phyloP scores from a whole-genome alignment of 2,113 vertebrate genomes.

The Percina caprodes region DNA sequence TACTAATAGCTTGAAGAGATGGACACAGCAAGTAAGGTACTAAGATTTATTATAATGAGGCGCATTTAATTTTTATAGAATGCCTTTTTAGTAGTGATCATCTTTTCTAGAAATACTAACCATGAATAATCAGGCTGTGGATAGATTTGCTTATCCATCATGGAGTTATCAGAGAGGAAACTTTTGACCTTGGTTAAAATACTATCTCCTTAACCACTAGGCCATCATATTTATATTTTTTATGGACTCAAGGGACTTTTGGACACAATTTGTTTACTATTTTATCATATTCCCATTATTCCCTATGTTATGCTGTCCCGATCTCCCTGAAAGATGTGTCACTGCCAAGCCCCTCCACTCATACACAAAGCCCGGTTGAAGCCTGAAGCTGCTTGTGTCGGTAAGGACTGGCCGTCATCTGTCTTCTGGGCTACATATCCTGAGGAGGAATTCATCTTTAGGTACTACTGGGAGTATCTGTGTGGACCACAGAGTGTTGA shows the following conservation, averaged over 20 bases:
- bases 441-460: constrained; percentile 60
- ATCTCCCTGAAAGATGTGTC: constrained; percentile 22
- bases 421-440: constrained; percentile 37
- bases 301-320: not conserved
- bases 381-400: not conserved
- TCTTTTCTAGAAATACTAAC: not conserved
- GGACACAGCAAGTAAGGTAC: not conserved
- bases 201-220: not conserved
- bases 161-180: not conserved
- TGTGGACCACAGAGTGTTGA: constrained; percentile 31
- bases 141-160: not conserved
- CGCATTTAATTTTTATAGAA: constrained; percentile 8
- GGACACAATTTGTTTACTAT: constrained; percentile 13
- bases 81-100: not conserved
- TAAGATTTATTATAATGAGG: not conserved
- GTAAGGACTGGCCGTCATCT: constrained; percentile 54
- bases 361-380: constrained; percentile 12
- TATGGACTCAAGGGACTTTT: not conserved
- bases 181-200: not conserved
- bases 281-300: not conserved
- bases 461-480: constrained; percentile 41
- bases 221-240: not conserved
- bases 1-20: constrained; percentile 15
- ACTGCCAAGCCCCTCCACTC: not conserved
- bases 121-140: not conserved